These are phyloP conservation scores for Turritopsis rubra DNA, from an alignment of 30 jellyfish, hydroid and myxozoan species.

Conservation along the genomic window DNA sequence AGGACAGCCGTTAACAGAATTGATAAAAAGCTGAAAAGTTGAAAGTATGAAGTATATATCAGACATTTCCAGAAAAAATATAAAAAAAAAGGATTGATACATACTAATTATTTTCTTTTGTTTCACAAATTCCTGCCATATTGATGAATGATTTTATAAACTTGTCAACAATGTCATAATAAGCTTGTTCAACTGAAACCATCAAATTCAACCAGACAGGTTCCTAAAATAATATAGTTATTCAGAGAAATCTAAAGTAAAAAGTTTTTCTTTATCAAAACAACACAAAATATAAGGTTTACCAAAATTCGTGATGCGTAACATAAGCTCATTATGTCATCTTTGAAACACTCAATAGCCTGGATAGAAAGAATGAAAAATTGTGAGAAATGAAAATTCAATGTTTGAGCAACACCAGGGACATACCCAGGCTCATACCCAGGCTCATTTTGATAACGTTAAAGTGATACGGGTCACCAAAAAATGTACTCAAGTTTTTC, in stretches of 20 bases:
- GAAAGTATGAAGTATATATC: background rate
- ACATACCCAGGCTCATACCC: no score
- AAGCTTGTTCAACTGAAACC: constrained; percentile 43
- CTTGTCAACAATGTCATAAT: constrained; percentile 41
- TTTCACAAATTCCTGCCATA: constrained; percentile 51
- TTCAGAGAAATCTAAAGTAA: no score
- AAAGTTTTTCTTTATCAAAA: background rate
- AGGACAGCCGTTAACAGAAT: constrained; percentile 85
- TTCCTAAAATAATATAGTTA: constrained; percentile 57
- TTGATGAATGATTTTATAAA: constrained; percentile 45
- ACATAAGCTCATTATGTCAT: constrained; percentile 49
- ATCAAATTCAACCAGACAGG: constrained; percentile 90
- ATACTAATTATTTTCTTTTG: constrained; percentile 87
- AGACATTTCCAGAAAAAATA: background rate
- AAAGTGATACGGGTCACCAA: no score
- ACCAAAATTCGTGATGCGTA: constrained; percentile 89
- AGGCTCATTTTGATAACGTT: no score
- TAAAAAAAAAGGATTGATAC: background rate
- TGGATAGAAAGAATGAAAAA: constrained; percentile 15
- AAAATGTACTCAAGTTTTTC: no score
- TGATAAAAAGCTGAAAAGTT: constrained; percentile 63
- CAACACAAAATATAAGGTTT: constrained; percentile 15
- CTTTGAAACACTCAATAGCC: constrained; percentile 79
- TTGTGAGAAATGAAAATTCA: no score
- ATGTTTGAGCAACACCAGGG: no score